phyloP scores from a whole-genome alignment of 2,113 vertebrate genomes.

The Macroglossus sobrinus region DNA sequence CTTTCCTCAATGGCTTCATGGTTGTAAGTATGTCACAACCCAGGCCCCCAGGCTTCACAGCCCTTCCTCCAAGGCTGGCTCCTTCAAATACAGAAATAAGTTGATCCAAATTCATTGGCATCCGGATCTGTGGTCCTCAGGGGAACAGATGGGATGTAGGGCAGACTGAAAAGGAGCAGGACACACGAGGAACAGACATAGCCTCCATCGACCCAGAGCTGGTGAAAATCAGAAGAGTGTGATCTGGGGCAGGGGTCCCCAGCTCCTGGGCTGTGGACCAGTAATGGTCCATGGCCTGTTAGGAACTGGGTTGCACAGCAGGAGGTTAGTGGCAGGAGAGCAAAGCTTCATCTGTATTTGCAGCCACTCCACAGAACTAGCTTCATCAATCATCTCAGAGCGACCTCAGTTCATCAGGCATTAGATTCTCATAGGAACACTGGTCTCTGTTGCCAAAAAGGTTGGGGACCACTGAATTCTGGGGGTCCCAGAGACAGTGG shows the following conservation, averaged over 20 bases:
- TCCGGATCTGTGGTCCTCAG: not conserved
- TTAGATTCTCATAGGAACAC: too few species aligned
- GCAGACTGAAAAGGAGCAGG: not conserved
- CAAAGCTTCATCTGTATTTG: too few species aligned
- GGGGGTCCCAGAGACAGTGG: too few species aligned
- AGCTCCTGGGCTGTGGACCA: too few species aligned
- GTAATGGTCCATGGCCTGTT: too few species aligned
- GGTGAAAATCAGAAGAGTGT: not conserved
- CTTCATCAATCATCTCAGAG: too few species aligned
- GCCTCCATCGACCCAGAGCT: not conserved
- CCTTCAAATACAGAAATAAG: slow-evolving; percentile 63
- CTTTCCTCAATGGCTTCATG: not conserved
- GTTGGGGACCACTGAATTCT: too few species aligned
- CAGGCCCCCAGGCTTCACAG: not conserved
- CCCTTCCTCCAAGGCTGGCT: not conserved
- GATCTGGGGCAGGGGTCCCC: not conserved
- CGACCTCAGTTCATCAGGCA: too few species aligned
- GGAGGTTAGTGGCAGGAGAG: too few species aligned
- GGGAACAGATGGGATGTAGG: slow-evolving; percentile 39
- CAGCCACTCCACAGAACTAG: too few species aligned
- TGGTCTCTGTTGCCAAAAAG: too few species aligned
- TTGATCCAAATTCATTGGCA: slow-evolving; percentile 53
- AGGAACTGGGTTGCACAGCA: too few species aligned
- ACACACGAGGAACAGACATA: not conserved
- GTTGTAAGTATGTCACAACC: slow-evolving; percentile 60